Evolutionary conservation across 2,888 invertebrate species (phyloP).

Genomic region (Thelaira solivaga): DNA sequence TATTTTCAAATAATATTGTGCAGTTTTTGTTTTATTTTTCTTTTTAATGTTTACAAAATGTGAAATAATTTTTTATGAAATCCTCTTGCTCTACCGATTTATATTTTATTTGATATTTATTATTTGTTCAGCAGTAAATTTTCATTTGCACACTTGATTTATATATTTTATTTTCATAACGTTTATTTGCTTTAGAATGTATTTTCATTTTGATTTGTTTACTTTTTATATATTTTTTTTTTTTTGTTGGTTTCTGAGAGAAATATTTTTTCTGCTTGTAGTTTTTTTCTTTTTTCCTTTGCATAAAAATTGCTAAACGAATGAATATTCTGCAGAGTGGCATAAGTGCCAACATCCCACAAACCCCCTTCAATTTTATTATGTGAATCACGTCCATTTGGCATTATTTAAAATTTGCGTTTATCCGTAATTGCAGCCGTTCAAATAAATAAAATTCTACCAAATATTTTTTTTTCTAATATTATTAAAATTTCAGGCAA

Average conservation of each 20-base stretch:
- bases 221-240: background rate
- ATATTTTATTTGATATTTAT: conserved; percentile 14
- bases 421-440: conserved; percentile 57
- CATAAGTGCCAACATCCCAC: background rate
- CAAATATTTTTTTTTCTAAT: background rate
- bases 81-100: conserved; percentile 37
- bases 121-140: background rate
- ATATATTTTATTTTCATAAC: conserved; percentile 23
- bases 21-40: conserved; percentile 26
- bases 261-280: no score
- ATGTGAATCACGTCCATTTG: conserved; percentile 58
- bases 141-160: conserved; percentile 21
- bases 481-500: no score
- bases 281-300: conserved; percentile 2
- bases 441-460: conserved; percentile 38
- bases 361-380: conserved; percentile 11
- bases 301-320: conserved; percentile 11
- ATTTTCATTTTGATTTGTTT: conserved; percentile 47
- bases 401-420: conserved; percentile 57
- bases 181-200: conserved; percentile 33
- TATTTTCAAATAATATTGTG: conserved; percentile 3
- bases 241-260: background rate
- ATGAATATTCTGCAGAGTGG: background rate
- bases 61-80: conserved; percentile 27
- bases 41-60: conserved; percentile 1